phyloP scores from a whole-genome alignment of 2,113 vertebrate species.

The Procavia capensis region DNA sequence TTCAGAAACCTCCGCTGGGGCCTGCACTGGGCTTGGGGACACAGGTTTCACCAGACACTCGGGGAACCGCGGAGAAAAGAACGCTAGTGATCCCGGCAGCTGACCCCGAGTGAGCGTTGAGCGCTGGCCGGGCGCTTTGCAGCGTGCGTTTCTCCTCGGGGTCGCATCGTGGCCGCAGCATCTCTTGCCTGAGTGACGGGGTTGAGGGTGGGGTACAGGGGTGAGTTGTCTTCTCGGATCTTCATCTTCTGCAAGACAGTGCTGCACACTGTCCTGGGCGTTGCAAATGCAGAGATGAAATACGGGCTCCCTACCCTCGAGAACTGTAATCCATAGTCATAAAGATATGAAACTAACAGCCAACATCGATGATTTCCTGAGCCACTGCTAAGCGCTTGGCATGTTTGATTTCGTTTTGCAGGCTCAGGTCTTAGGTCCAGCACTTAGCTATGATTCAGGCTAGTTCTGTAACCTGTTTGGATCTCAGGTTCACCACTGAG shows the following conservation, averaged over 20 bases:
- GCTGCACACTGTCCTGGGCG: neutral
- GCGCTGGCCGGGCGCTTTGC: neutral
- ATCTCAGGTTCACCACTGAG: neutral
- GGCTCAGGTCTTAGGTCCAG: neutral
- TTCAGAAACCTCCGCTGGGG: neutral
- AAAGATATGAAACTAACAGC: neutral
- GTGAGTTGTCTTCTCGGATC: neutral
- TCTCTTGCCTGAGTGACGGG: neutral
- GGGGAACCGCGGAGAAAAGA: neutral
- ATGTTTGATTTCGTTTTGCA: neutral
- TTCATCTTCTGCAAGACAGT: neutral
- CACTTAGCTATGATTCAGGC: neutral
- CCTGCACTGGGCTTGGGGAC: neutral
- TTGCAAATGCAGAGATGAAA: neutral
- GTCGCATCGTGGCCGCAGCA: neutral
- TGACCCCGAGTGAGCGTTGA: neutral
- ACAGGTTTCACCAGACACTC: neutral
- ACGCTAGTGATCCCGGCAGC: neutral
- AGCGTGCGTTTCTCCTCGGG: neutral
- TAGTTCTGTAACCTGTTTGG: neutral
- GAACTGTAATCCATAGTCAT: neutral
- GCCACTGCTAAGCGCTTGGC: neutral
- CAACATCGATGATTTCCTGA: neutral
- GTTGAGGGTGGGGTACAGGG: too few relatives aligned
- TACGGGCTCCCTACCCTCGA: neutral